A percentile compares a stretch with the other conserved stretches of the same genome.
Conservation (phyloP, 2,888 invertebrate genomes). For the Isotomurus palustris region DNA sequence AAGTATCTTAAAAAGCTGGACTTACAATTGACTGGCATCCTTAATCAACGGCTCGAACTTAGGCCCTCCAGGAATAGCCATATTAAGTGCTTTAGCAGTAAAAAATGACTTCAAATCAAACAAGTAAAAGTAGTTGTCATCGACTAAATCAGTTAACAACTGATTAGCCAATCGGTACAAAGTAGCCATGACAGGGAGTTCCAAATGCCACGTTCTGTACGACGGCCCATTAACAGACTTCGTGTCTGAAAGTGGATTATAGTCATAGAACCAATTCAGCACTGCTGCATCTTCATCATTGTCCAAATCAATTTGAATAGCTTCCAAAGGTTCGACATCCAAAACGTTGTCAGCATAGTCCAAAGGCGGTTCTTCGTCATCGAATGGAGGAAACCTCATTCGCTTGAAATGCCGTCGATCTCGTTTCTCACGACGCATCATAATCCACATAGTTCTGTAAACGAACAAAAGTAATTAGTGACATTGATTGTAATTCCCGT, state of each 20-base stretch:
- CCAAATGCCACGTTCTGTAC: slow-evolving; percentile 93
- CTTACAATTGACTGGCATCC: slow-evolving; percentile 87
- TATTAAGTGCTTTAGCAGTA: slow-evolving; percentile 97
- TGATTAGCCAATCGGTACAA: slow-evolving; percentile 97
- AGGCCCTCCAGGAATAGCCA: slow-evolving; percentile 99
- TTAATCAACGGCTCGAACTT: slow-evolving; percentile 99
- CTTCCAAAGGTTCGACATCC: slow-evolving; percentile 97
- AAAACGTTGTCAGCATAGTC: slow-evolving; percentile 99
- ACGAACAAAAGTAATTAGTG: too few species aligned
- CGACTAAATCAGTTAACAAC: slow-evolving; percentile 92
- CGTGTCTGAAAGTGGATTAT: slow-evolving; percentile 89
- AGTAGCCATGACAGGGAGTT: slow-evolving; percentile 95
- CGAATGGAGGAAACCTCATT: slow-evolving; percentile 99
- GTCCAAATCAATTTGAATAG: slow-evolving; percentile 97
- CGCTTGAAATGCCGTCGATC: slow-evolving; percentile 98
- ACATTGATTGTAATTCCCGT: background rate
- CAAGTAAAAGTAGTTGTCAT: slow-evolving; percentile 97
- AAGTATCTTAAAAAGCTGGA: slow-evolving; percentile 14
- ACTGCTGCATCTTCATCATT: slow-evolving; percentile 88
- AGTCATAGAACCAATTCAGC: slow-evolving; percentile 97
- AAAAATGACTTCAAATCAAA: slow-evolving; percentile 99
- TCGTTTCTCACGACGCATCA: slow-evolving; percentile 98
- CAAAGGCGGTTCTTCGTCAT: slow-evolving; percentile 98
- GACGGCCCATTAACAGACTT: slow-evolving; percentile 88
- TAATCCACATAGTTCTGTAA: slow-evolving; percentile 96